Percentiles rank a stretch among this genome's conserved stretches.
phyloP scores from a whole-genome alignment of 2,113 vertebrate genomes.

The Gavia stellata region DNA sequence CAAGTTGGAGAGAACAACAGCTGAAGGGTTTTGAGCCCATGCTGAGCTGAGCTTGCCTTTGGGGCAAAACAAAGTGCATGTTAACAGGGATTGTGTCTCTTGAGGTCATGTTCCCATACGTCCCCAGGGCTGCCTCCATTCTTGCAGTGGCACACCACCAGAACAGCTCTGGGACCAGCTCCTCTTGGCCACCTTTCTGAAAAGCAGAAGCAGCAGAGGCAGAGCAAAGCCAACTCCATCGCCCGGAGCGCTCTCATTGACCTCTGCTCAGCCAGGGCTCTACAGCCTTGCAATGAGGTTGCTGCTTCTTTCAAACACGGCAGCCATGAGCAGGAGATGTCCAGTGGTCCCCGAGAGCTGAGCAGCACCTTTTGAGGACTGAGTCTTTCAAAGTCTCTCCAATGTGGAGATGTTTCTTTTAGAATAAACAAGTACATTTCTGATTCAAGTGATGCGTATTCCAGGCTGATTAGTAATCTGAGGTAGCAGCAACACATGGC shows the following conservation, averaged over 20 bases:
- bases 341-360: not conserved
- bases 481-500: not conserved
- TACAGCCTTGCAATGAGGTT: not conserved
- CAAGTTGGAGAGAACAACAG: not conserved
- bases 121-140: not conserved
- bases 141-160: not conserved
- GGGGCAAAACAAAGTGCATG: not conserved
- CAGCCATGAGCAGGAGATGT: not conserved
- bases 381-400: not conserved
- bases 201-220: too few species aligned
- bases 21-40: too few species aligned
- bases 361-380: not conserved
- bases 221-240: not conserved
- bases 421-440: not conserved
- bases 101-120: not conserved
- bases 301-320: not conserved
- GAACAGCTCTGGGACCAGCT: not conserved
- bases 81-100: not conserved
- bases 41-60: not conserved
- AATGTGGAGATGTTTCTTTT: not conserved
- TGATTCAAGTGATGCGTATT: not conserved
- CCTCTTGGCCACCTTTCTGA: not conserved
- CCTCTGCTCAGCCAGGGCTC: not conserved
- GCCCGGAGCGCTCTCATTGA: not conserved
- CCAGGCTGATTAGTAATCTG: not conserved